phyloP scores from a whole-genome alignment of 1,140 invertebrate genomes.

The Paralvinella palmiformis region DNA sequence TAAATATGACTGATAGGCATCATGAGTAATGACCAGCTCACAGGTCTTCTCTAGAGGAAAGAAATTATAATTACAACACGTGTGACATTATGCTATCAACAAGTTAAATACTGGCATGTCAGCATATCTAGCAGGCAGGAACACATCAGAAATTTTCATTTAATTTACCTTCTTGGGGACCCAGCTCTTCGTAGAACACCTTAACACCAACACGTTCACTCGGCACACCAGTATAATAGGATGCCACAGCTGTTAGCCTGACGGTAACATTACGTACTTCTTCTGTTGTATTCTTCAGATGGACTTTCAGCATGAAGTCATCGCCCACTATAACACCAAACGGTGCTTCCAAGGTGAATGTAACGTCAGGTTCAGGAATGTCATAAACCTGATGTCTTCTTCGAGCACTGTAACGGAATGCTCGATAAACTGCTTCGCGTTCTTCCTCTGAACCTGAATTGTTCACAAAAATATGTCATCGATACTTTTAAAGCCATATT shows the following conservation, averaged over 20 bases:
- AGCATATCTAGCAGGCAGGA: not conserved
- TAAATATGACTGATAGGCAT: not conserved
- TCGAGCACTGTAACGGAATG: not conserved
- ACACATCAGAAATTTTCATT: not conserved
- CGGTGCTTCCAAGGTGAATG: not conserved
- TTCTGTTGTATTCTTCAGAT: conserved; percentile 59
- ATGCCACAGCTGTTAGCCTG: not conserved
- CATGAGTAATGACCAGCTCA: not conserved
- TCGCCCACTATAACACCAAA: not conserved
- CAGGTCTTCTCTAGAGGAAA: not conserved
- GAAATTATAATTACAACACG: not conserved
- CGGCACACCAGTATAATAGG: conserved; percentile 8
- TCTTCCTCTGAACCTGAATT: not conserved
- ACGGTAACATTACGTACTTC: not conserved
- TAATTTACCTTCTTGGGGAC: not conserved
- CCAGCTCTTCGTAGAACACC: not conserved
- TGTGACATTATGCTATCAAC: not conserved
- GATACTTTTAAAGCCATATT: not conserved
- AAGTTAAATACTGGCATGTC: not conserved
- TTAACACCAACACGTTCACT: not conserved
- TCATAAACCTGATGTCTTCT: not conserved
- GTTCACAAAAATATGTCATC: not conserved
- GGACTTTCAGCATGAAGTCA: conserved; percentile 59
- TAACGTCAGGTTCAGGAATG: not conserved
- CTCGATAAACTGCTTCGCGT: not conserved